These are phyloP conservation scores for Temnothorax ravouxi DNA, from an alignment of 2,888 invertebrate species.

Conservation along the genomic window DNA sequence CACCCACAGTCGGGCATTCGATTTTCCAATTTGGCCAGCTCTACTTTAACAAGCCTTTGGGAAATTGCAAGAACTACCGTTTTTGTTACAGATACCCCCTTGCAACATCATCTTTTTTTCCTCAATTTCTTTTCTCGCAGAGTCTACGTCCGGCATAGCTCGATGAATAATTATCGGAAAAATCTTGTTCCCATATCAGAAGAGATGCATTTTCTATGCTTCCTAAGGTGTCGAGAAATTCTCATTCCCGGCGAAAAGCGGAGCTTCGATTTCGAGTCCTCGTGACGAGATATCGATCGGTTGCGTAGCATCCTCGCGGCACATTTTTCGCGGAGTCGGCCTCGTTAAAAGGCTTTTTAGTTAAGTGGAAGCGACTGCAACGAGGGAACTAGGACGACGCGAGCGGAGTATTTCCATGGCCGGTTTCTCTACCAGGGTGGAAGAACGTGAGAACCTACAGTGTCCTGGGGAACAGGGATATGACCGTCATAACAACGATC, in stretches of 20 bases:
- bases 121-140: not conserved
- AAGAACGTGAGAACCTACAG: not conserved
- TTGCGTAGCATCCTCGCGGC: conserved; percentile 54
- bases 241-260: conserved; percentile 14
- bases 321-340: conserved; percentile 61
- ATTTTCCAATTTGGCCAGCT: conserved; percentile 32
- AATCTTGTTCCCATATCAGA: conserved; percentile 1
- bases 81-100: conserved; percentile 12
- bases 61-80: conserved; percentile 8
- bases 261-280: conserved; percentile 57
- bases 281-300: conserved; percentile 61
- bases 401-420: not conserved
- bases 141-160: not conserved
- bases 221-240: conserved; percentile 2
- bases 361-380: conserved; percentile 69
- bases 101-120: not conserved
- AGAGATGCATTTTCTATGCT: conserved; percentile 6
- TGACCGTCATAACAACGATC: not conserved
- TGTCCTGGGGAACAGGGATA: not conserved
- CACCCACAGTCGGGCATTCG: conserved; percentile 29
- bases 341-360: conserved; percentile 79
- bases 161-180: conserved; percentile 54
- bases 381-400: conserved; percentile 29
- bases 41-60: conserved; percentile 38
- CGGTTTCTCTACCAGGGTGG: not conserved